Conservation (phyloP, 1,140 invertebrate genomes). For the Trichonephila clavata region DNA sequence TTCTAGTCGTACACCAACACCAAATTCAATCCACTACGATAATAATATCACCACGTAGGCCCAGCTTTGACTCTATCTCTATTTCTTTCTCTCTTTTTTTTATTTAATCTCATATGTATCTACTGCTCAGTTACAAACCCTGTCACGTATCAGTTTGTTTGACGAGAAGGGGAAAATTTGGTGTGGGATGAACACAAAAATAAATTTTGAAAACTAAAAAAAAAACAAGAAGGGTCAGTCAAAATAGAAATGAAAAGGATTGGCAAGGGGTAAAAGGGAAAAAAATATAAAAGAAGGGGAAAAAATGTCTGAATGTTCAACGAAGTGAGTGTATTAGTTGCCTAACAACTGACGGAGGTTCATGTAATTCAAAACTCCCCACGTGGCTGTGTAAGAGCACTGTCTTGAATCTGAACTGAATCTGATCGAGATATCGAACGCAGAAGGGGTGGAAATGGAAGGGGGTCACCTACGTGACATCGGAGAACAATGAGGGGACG, state of each 20-base stretch:
- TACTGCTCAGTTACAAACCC: constrained; percentile 23
- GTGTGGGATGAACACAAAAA: constrained; percentile 6
- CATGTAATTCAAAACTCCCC: constrained; percentile 74
- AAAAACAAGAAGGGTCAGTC: constrained; percentile 46
- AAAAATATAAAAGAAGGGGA: constrained; percentile 9
- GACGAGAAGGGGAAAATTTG: constrained; percentile 45
- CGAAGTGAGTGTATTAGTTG: constrained; percentile 74
- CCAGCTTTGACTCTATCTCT: neutral
- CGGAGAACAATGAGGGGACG: constrained; percentile 26
- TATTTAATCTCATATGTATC: constrained; percentile 68
- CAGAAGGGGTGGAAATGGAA: neutral
- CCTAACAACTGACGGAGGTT: constrained; percentile 68
- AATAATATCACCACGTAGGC: constrained; percentile 50
- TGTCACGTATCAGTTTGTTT: constrained; percentile 66
- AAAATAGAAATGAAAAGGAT: constrained; percentile 67
- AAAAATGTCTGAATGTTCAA: constrained; percentile 66
- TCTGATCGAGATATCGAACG: constrained; percentile 74
- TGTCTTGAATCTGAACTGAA: constrained; percentile 69
- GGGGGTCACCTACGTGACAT: neutral
- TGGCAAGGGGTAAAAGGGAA: constrained; percentile 30
- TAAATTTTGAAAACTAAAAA: neutral
- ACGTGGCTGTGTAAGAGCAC: neutral
- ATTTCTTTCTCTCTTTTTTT: constrained; percentile 5
- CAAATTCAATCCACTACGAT: constrained; percentile 59
- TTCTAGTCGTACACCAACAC: neutral